These are phyloP conservation scores for Tipula helvola DNA, from an alignment of 2,888 invertebrate species.

Conservation along the genomic window DNA sequence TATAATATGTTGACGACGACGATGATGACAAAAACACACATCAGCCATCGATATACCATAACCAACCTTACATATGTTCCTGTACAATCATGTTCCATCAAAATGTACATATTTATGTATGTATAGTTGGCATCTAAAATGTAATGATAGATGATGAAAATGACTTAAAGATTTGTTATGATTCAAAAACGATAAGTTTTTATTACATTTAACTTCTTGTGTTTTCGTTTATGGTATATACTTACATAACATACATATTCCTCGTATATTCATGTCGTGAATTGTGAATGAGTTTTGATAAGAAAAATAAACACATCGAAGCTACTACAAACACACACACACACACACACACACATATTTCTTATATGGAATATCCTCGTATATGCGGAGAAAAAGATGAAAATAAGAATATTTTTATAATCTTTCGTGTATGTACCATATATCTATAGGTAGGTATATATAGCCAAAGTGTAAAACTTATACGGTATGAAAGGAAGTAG, in stretches of 20 bases:
- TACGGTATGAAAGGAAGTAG: neutral
- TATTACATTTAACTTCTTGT: neutral
- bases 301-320: neutral
- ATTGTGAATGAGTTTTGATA: slow-evolving; percentile 4
- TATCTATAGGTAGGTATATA: neutral
- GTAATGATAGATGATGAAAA: neutral
- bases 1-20: neutral
- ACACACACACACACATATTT: neutral
- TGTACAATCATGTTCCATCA: neutral
- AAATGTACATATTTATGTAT: neutral
- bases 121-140: neutral
- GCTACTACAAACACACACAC: neutral
- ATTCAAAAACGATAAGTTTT: slow-evolving; percentile 4
- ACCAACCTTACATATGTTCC: neutral
- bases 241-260: neutral
- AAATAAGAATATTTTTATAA: neutral
- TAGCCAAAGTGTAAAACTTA: neutral
- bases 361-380: neutral
- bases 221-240: neutral
- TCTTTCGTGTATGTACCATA: too few species aligned
- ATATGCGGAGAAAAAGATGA: neutral
- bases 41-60: neutral
- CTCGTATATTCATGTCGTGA: neutral
- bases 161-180: slow-evolving; percentile 4
- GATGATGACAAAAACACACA: neutral